These are phyloP conservation scores for Caenorhabditis japonica DNA, from an alignment of 2,888 invertebrate species.

Conservation along the genomic window DNA sequence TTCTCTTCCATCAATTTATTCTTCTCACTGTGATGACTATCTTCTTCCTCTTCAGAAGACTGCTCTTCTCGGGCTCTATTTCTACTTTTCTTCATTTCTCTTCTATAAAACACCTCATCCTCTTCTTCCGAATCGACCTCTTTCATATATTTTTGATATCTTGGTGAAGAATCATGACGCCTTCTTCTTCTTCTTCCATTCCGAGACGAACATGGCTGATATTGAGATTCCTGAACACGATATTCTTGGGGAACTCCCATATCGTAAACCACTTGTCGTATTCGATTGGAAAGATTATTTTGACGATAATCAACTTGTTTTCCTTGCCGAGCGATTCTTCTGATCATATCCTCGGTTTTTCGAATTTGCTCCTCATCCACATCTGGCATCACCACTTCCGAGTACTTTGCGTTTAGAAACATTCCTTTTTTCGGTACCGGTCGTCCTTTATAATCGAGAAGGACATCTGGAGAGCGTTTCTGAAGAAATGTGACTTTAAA, in stretches of 20 bases:
- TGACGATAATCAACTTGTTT: neutral
- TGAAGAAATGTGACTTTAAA: neutral
- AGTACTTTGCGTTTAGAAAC: slow-evolving; percentile 46
- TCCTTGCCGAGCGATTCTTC: slow-evolving; percentile 11
- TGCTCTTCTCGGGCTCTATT: neutral
- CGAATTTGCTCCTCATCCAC: slow-evolving; percentile 24
- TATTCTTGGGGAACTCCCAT: slow-evolving; percentile 16
- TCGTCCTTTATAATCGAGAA: slow-evolving; percentile 19
- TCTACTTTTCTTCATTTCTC: neutral
- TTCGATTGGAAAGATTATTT: neutral
- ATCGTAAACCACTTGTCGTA: slow-evolving; percentile 34
- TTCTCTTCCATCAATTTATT: neutral
- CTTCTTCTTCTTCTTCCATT: too few relatives aligned
- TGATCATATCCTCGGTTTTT: slow-evolving; percentile 27
- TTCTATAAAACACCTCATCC: neutral
- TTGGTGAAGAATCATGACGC: too few relatives aligned
- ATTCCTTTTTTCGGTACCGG: slow-evolving; percentile 28
- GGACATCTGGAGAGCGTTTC: slow-evolving; percentile 12
- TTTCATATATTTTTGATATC: neutral
- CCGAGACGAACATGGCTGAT: too few relatives aligned
- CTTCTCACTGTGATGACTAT: neutral
- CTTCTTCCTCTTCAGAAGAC: slow-evolving; percentile 1
- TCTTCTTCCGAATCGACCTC: neutral
- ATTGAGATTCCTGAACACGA: neutral
- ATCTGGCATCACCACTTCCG: slow-evolving; percentile 3